phyloP scores from a whole-genome alignment of 2,113 vertebrate species.

The Rhinoptilus africanus region DNA sequence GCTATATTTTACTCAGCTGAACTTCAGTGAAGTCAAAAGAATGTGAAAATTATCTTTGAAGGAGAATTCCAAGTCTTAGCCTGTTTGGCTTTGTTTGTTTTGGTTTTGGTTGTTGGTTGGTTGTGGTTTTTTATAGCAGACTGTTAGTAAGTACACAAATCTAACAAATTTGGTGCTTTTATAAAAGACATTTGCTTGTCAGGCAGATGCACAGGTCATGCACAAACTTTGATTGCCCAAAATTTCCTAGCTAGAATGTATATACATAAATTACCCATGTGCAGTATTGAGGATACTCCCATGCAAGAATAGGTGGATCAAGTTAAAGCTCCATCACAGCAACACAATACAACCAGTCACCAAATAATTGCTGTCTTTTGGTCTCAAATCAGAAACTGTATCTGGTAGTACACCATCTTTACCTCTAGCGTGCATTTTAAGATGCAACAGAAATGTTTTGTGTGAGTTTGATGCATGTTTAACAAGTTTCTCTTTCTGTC shows the following conservation, averaged over 20 bases:
- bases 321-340: not conserved
- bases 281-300: not conserved
- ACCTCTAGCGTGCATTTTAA: not conserved
- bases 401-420: not conserved
- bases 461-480: not conserved
- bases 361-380: not conserved
- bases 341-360: not conserved
- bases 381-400: not conserved
- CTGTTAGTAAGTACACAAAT: not conserved
- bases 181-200: not conserved
- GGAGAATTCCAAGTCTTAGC: not conserved
- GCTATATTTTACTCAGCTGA: not conserved
- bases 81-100: not conserved
- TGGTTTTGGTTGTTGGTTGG: not conserved
- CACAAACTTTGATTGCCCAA: not conserved
- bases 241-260: not conserved
- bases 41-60: not conserved
- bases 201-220: not conserved
- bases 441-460: not conserved
- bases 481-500: not conserved
- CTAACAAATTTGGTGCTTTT: not conserved
- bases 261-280: not conserved
- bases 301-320: not conserved
- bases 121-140: not conserved
- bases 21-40: not conserved